Evolutionary conservation across 2,797 vertebrate genomes (phyloP).

Genomic region (Xiphorhynchus erythropygius): DNA sequence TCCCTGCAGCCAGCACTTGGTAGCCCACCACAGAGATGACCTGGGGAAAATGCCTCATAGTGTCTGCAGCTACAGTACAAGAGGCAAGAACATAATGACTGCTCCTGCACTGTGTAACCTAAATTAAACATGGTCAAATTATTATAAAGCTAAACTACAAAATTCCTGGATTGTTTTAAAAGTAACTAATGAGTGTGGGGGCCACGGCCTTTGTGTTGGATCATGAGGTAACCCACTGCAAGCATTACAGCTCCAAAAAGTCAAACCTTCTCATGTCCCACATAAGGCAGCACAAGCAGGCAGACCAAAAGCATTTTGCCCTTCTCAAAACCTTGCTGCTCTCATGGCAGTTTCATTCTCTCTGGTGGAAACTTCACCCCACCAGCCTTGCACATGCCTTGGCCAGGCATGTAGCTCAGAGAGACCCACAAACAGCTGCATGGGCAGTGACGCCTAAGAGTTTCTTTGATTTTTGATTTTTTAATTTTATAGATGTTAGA

Average conservation of each 20-base stretch:
- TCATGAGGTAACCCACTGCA: rapidly evolving
- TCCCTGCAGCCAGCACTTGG: background rate
- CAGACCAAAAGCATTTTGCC: background rate
- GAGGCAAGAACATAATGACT: background rate
- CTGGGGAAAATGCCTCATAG: background rate
- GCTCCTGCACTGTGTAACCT: background rate
- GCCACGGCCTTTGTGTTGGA: rapidly evolving
- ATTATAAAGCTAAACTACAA: background rate
- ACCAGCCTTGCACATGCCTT: rapidly evolving
- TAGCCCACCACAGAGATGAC: background rate
- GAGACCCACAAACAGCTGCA: background rate
- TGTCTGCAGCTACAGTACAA: background rate
- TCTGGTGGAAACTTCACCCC: background rate
- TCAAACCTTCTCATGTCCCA: background rate
- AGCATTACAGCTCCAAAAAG: background rate
- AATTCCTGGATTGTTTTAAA: background rate
- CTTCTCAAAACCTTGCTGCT: background rate
- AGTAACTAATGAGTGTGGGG: background rate
- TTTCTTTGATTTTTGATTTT: too few relatives aligned
- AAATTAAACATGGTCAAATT: background rate
- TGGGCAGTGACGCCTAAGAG: too few relatives aligned
- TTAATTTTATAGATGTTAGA: too few relatives aligned
- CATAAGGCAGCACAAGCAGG: rapidly evolving
- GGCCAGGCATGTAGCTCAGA: background rate
- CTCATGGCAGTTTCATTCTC: rapidly evolving